Evolutionary conservation across 2,888 invertebrate genomes (phyloP).

Genomic region (Folsomia manolachei): DNA sequence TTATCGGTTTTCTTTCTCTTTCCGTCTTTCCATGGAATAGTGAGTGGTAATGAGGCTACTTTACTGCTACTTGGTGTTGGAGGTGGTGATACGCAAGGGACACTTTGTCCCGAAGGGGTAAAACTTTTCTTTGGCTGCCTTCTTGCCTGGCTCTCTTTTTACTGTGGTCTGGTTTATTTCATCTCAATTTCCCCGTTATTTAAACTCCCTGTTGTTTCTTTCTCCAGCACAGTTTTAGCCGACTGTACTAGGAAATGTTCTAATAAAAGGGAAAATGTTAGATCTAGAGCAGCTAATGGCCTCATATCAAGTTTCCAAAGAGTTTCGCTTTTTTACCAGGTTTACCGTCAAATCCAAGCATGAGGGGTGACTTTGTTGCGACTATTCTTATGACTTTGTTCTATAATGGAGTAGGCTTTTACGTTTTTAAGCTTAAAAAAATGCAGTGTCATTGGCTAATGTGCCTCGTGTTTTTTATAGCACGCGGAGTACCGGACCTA

Average conservation of each 20-base stretch:
- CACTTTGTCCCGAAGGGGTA: conserved; percentile 10
- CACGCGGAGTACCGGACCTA: too few relatives aligned
- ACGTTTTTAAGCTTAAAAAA: neutral
- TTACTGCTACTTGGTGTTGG: neutral
- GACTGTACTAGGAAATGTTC: neutral
- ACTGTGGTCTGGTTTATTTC: neutral
- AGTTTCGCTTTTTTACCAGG: neutral
- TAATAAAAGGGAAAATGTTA: conserved; percentile 9
- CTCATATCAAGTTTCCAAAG: conserved; percentile 2
- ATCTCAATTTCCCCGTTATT: too few relatives aligned
- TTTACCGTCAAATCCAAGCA: too few relatives aligned
- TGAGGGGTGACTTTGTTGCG: too few relatives aligned
- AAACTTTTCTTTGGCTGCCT: neutral
- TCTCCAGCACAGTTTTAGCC: neutral
- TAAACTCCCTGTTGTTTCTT: neutral
- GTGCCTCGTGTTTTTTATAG: neutral
- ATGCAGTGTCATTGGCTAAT: neutral
- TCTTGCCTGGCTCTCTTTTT: too few relatives aligned
- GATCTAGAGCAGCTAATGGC: conserved; percentile 8
- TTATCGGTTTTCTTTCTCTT: conserved; percentile 19
- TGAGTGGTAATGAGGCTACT: conserved; percentile 17
- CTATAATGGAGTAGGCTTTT: too few relatives aligned
- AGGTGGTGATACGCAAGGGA: neutral
- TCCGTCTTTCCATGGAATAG: neutral
- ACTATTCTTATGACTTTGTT: too few relatives aligned